These are phyloP conservation scores for Festucalex cinctus DNA, from an alignment of 2,113 vertebrate genomes.

Conservation along the genomic window DNA sequence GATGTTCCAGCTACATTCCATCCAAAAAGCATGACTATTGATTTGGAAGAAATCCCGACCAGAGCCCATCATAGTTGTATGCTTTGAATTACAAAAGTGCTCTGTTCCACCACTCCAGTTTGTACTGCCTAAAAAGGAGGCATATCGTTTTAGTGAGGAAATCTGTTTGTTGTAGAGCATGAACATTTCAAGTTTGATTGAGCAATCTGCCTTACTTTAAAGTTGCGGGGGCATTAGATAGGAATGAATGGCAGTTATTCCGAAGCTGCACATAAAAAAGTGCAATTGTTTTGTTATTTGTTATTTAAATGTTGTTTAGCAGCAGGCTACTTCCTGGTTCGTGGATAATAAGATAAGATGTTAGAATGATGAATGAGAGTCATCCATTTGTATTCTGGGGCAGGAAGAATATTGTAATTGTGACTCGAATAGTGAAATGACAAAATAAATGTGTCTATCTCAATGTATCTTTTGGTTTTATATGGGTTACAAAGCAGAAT, in stretches of 20 bases:
- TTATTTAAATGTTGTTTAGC: not conserved
- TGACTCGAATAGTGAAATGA: too few species aligned
- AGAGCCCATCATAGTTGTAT: constrained; percentile 46
- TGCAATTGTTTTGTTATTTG: not conserved
- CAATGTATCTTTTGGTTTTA: too few species aligned
- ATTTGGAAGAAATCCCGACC: constrained; percentile 60
- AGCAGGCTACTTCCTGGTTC: not conserved
- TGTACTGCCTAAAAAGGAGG: constrained; percentile 28
- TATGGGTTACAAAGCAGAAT: not conserved
- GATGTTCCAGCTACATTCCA: constrained; percentile 64
- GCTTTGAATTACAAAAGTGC: constrained; percentile 45
- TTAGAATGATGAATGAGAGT: not conserved
- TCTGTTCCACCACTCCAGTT: constrained; percentile 15
- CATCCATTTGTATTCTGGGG: too few species aligned
- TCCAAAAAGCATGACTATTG: constrained; percentile 59
- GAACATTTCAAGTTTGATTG: constrained; percentile 3
- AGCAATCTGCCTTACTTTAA: not conserved
- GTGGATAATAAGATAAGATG: not conserved
- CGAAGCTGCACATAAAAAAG: not conserved
- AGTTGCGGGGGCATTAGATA: not conserved
- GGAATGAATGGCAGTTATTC: not conserved
- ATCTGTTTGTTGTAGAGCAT: constrained; percentile 21
- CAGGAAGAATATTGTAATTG: too few species aligned
- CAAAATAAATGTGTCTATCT: too few species aligned
- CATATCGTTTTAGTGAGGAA: not conserved